Conservation (phyloP, 2,113 vertebrate species). For the Corythaixoides concolor region DNA sequence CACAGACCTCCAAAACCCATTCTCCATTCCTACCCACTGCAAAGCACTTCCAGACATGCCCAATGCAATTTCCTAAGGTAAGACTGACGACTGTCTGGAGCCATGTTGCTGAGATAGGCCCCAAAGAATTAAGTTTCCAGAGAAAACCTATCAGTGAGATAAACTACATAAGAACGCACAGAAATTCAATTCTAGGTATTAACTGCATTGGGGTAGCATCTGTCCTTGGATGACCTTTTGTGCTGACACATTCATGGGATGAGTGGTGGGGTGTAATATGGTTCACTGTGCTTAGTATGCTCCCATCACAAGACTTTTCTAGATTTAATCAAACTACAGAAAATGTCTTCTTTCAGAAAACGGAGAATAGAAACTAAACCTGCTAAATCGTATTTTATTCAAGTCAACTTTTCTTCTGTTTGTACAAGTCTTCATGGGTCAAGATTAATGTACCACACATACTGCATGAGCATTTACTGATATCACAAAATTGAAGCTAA, state of each 20-base stretch:
- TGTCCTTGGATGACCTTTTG: background rate
- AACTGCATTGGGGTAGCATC: background rate
- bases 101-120: background rate
- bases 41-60: background rate
- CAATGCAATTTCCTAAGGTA: background rate
- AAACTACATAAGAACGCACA: background rate
- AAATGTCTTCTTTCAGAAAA: background rate
- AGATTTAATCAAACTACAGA: background rate
- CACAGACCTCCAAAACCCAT: background rate
- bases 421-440: background rate
- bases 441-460: background rate
- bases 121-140: background rate
- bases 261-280: background rate
- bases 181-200: background rate
- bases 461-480: background rate
- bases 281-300: too few species aligned
- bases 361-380: background rate
- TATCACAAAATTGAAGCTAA: background rate
- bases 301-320: background rate
- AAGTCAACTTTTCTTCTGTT: background rate
- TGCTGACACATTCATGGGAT: background rate
- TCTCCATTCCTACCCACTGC: background rate
- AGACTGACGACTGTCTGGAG: background rate
- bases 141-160: background rate
- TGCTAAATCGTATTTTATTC: conserved; percentile 28